phyloP scores from a whole-genome alignment of 2,113 vertebrate species.

The Peromyscus leucopus region DNA sequence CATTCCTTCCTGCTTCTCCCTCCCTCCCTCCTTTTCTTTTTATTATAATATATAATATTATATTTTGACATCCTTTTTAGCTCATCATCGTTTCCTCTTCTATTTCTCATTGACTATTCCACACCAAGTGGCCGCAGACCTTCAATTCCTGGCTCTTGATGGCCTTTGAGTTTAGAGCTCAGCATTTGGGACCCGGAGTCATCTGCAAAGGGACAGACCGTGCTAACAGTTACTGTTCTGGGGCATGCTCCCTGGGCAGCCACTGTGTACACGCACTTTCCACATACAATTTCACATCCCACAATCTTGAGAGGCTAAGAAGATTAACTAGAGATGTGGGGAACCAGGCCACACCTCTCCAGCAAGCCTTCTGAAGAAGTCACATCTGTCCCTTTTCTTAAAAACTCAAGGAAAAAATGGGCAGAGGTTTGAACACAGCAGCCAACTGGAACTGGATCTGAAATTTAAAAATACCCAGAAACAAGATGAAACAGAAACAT shows the following conservation, averaged over 20 bases:
- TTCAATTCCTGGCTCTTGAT: not conserved
- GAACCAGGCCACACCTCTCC: not conserved
- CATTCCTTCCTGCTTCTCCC: not conserved
- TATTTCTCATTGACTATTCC: not conserved
- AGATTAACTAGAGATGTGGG: not conserved
- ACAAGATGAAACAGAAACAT: not conserved
- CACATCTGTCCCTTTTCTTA: not conserved
- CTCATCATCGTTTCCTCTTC: not conserved
- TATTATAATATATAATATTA: not conserved
- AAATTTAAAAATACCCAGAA: constrained; percentile 8
- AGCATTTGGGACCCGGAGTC: not conserved
- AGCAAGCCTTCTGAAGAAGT: not conserved
- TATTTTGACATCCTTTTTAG: not conserved
- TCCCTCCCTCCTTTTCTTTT: not conserved
- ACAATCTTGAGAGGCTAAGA: not conserved
- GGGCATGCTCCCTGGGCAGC: not conserved
- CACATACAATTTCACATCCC: not conserved
- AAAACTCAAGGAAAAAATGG: not conserved
- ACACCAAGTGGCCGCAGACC: not conserved
- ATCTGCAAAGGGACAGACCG: not conserved
- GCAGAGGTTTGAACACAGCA: not conserved
- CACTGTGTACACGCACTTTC: not conserved
- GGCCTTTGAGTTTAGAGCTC: not conserved
- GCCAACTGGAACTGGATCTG: not conserved
- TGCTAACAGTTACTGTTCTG: not conserved